Base-by-base conservation (phyloP, 2,797 vertebrate genomes). In the Oreonectes daqikongensis region DNA sequence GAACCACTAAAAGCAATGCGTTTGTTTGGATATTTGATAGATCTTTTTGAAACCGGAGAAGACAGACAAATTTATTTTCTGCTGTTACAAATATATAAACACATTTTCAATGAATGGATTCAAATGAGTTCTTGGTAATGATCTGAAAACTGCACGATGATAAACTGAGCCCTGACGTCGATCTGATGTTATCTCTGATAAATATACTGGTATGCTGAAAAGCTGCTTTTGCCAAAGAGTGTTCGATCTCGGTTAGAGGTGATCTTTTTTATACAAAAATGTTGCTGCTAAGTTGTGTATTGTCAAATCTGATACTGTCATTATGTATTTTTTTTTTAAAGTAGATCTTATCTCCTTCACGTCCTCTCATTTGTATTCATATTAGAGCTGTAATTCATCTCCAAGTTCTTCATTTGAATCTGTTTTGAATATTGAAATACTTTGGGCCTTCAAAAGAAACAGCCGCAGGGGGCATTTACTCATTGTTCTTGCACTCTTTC, bases 11-110 rank as follows among this genome's bases (percentile, higher is more conserved):
- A 75, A 20, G 26, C 14, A 24, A 26, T 72, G 38, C 12, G 40
- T 42, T 42, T 42, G 40, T 42, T 42, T 42, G 69, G 61, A 69
- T 30, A 26, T 68, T 72, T 81, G 72, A 38, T 76, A 79, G 48
- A 40, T 28, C 2, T 53, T 72, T 80, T 17, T 75, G 66, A 55
- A 38, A 57, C 52, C 52, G 52, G 60, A 75, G 68, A 61, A 78
- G 42, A 30, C 44, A 30, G 1, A 48, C 11, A 22, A 30, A 24
- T 59, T 9, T 61, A 1, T 14, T 44, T 30, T 28, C n/a, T 50
- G 15, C 53, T 42, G 68, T 69, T 46, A 46, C 44, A 17, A 15
- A 46, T 17, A 46, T 46, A 17, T 15, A 17, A 46, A 42, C 3
- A 42, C 3, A 32, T 60, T 22, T 57, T 5, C 0, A 14, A 10